A percentile compares a stretch with the other conserved stretches of the same genome.
These are phyloP conservation scores for Nomada fabriciana DNA, from an alignment of 2,888 invertebrate genomes.

Conservation along the genomic window DNA sequence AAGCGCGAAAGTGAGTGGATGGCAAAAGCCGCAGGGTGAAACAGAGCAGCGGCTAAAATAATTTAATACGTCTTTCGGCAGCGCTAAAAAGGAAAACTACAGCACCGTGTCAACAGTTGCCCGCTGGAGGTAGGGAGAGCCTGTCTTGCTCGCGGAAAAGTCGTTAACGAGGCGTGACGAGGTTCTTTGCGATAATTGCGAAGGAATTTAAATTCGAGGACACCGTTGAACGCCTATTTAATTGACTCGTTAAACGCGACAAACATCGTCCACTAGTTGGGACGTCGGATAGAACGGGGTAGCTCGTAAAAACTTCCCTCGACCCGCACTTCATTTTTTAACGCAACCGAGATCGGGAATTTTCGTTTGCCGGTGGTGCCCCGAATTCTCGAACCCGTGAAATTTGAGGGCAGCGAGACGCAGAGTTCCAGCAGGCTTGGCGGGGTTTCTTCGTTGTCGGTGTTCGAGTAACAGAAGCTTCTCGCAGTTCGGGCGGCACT, in stretches of 20 bases:
- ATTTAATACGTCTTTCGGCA: conserved; percentile 48
- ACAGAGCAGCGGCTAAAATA: conserved; percentile 41
- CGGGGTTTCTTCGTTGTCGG: too few relatives aligned
- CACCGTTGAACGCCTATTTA: background rate
- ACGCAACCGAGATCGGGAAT: too few relatives aligned
- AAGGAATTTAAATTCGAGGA: conserved; percentile 19
- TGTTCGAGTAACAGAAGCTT: too few relatives aligned
- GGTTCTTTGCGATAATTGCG: background rate
- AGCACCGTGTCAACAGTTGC: background rate
- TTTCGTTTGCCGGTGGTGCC: too few relatives aligned
- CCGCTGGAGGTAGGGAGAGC: background rate
- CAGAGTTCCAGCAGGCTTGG: too few relatives aligned
- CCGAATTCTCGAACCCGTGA: too few relatives aligned
- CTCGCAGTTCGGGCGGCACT: background rate
- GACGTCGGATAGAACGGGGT: too few relatives aligned
- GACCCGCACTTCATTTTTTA: too few relatives aligned
- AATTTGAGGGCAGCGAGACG: too few relatives aligned
- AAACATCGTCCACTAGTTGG: background rate
- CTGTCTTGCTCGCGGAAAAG: background rate
- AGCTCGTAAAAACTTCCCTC: too few relatives aligned
- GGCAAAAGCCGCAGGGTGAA: conserved; percentile 36
- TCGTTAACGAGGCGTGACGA: background rate
- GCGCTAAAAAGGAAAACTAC: conserved; percentile 31
- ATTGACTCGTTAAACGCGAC: conserved; percentile 18
- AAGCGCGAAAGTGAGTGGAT: conserved; percentile 46